Conservation (phyloP, 2,888 invertebrate species). For the Napeogenes inachia region DNA sequence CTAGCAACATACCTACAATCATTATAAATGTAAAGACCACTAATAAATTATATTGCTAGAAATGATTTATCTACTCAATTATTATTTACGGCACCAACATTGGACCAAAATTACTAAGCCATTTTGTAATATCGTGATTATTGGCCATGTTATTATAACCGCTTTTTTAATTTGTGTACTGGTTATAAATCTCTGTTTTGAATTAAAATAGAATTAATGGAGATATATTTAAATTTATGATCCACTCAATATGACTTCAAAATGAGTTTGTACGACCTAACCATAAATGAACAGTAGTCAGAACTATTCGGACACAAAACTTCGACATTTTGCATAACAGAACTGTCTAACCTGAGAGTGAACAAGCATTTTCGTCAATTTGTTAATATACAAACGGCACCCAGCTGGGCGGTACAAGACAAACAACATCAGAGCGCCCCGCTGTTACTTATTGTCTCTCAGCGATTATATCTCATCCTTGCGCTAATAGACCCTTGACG, state of each 20-base stretch:
- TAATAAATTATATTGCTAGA: conserved; percentile 22
- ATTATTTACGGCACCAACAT: conserved; percentile 19
- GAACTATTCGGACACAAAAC: neutral
- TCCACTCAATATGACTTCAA: neutral
- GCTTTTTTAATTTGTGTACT: conserved; percentile 5
- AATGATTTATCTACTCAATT: conserved; percentile 21
- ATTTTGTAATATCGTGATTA: conserved; percentile 15
- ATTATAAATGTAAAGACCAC: conserved; percentile 19
- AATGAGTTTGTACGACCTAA: neutral
- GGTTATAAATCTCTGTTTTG: neutral
- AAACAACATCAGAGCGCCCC: conserved; percentile 65
- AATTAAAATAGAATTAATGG: conserved; percentile 1
- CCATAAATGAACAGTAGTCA: too few species aligned
- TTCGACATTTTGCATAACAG: conserved; percentile 5
- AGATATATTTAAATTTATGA: neutral
- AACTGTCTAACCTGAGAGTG: conserved; percentile 17
- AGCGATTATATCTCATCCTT: conserved; percentile 59
- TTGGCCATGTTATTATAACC: conserved; percentile 15
- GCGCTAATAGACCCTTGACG: conserved; percentile 59
- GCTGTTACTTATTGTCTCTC: conserved; percentile 58
- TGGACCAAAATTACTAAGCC: conserved; percentile 6
- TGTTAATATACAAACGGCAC: conserved; percentile 44
- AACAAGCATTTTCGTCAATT: conserved; percentile 59
- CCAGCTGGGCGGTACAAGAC: conserved; percentile 61
- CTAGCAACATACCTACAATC: neutral